These are phyloP conservation scores for Dinomys branickii DNA, from an alignment of 2,113 vertebrate species.

Conservation along the genomic window DNA sequence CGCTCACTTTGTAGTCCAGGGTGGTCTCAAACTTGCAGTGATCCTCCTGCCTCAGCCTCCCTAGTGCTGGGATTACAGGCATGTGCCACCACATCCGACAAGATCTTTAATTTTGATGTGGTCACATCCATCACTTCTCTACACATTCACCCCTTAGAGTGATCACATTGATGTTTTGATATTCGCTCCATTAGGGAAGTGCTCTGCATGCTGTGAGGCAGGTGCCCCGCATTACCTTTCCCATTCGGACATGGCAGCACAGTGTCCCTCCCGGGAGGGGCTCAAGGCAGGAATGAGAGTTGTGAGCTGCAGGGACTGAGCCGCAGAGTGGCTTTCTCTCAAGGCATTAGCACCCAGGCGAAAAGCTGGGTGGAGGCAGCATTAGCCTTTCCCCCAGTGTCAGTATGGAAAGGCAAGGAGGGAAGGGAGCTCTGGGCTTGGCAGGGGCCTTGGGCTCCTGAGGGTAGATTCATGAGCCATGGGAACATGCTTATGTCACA, in stretches of 20 bases:
- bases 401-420: not conserved
- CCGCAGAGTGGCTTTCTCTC: not conserved
- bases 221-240: not conserved
- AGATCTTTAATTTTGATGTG: not conserved
- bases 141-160: not conserved
- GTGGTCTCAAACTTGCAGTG: too few species aligned
- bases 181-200: not conserved
- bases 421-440: not conserved
- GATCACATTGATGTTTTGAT: not conserved
- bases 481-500: not conserved
- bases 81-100: too few species aligned
- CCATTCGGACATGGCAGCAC: not conserved
- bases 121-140: not conserved
- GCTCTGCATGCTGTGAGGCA: not conserved
- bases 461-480: not conserved
- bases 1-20: too few species aligned
- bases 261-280: rapidly evolving
- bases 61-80: too few species aligned
- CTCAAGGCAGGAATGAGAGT: not conserved
- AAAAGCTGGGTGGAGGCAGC: not conserved
- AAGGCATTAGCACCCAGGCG: not conserved
- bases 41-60: too few species aligned
- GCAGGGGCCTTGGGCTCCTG: not conserved
- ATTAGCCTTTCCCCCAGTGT: not conserved
- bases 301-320: not conserved